These are phyloP conservation scores for Cassiopea andromeda DNA, from an alignment of 30 jellyfish, hydroid and myxozoan genomes.

Conservation along the genomic window DNA sequence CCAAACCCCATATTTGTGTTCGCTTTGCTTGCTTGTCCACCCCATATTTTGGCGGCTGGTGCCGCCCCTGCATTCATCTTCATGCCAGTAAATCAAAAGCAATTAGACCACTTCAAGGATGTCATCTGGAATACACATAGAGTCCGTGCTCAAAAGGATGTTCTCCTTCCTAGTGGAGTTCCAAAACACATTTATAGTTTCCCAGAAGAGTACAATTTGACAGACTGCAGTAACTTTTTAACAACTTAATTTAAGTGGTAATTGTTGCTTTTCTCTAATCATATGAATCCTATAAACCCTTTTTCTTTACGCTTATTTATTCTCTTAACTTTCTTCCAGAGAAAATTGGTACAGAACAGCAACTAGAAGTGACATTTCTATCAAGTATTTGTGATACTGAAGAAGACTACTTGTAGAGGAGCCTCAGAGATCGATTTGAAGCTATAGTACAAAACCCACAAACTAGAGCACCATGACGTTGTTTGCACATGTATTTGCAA, in stretches of 20 bases:
- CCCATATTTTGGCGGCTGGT: too few species aligned
- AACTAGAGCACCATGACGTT: slow-evolving; percentile 5
- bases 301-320: not conserved
- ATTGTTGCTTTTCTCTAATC: not conserved
- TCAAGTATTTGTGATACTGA: not conserved
- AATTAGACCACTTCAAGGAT: slow-evolving; percentile 13
- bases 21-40: too few species aligned
- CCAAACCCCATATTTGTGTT: too few species aligned
- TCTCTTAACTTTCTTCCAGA: slow-evolving; percentile 32
- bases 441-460: slow-evolving; percentile 23
- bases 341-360: slow-evolving; percentile 21
- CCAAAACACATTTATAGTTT: slow-evolving; percentile 52
- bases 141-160: slow-evolving; percentile 40
- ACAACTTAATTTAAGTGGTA: not conserved
- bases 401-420: slow-evolving; percentile 29
- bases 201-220: slow-evolving; percentile 47
- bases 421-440: slow-evolving; percentile 26
- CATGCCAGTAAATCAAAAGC: too few species aligned
- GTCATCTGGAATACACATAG: slow-evolving; percentile 43
- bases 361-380: slow-evolving; percentile 13
- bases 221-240: slow-evolving; percentile 43
- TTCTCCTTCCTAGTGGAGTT: too few species aligned
- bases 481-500: slow-evolving; percentile 26
- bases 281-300: not conserved
- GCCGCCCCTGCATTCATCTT: too few species aligned